phyloP scores from a whole-genome alignment of 2,888 invertebrate genomes.

The Campoletis raptor region DNA sequence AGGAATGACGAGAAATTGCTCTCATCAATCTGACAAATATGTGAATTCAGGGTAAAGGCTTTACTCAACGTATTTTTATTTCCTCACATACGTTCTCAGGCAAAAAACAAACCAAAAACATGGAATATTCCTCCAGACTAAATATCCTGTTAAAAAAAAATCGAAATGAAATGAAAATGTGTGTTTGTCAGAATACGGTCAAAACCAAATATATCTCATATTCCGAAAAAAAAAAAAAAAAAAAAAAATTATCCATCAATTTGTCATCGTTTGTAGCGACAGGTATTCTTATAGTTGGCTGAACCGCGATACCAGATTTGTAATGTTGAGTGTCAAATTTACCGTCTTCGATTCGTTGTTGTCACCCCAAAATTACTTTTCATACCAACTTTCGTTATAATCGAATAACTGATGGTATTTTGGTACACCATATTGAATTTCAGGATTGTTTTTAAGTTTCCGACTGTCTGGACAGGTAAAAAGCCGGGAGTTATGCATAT shows the following conservation, averaged over 20 bases:
- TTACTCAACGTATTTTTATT: too few species aligned
- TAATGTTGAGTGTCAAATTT: background rate
- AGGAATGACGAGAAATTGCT: background rate
- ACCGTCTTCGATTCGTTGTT: background rate
- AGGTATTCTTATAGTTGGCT: background rate
- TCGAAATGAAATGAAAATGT: background rate
- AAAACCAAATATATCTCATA: constrained; percentile 8
- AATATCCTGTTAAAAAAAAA: too few species aligned
- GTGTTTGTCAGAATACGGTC: background rate
- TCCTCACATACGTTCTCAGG: background rate
- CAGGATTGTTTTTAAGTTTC: background rate
- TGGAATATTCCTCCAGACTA: too few species aligned
- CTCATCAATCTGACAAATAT: too few species aligned
- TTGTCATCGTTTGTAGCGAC: background rate
- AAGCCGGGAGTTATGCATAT: too few species aligned
- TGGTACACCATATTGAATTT: background rate
- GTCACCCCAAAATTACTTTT: background rate
- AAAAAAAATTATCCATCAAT: background rate
- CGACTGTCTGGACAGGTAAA: too few species aligned
- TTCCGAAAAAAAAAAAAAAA: background rate
- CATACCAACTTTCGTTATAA: background rate
- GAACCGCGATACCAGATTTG: background rate
- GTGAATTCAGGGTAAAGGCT: background rate
- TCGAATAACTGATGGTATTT: background rate
- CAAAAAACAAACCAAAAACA: too few species aligned